Percentiles rank a stretch among this genome's conserved stretches.
Evolutionary conservation across 2,113 vertebrate genomes (phyloP).

Genomic region (Okapia johnstoni): DNA sequence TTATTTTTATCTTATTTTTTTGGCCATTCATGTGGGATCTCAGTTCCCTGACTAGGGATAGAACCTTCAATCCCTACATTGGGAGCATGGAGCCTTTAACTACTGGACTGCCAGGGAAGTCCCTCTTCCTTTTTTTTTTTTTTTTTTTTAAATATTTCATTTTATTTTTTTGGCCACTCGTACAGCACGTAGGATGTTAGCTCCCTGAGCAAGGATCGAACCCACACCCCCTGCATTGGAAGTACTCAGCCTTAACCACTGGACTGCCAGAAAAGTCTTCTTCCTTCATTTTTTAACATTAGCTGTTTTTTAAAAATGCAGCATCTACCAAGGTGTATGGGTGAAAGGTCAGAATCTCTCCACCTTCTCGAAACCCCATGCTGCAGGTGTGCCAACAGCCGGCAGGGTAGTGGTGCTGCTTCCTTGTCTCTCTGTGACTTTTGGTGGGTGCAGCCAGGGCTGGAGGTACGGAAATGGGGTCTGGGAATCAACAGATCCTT

Average conservation of each 20-base stretch:
- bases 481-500: neutral
- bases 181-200: neutral
- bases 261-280: neutral
- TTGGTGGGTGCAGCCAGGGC: neutral
- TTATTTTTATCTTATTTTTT: neutral
- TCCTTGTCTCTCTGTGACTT: neutral
- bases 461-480: accelerated
- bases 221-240: neutral
- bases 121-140: neutral
- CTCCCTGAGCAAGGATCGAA: neutral
- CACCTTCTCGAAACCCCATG: neutral
- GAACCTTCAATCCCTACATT: neutral
- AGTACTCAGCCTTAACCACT: neutral
- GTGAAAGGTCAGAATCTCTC: neutral
- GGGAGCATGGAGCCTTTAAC: neutral
- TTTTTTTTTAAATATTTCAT: neutral
- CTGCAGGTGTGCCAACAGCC: neutral
- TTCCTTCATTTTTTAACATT: neutral
- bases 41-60: neutral
- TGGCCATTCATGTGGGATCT: neutral
- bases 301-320: neutral
- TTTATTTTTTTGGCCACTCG: neutral
- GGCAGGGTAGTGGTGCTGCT: accelerated
- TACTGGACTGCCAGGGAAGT: neutral
- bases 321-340: neutral